phyloP scores from a whole-genome alignment of 2,113 vertebrate species.

The Agapornis roseicollis region DNA sequence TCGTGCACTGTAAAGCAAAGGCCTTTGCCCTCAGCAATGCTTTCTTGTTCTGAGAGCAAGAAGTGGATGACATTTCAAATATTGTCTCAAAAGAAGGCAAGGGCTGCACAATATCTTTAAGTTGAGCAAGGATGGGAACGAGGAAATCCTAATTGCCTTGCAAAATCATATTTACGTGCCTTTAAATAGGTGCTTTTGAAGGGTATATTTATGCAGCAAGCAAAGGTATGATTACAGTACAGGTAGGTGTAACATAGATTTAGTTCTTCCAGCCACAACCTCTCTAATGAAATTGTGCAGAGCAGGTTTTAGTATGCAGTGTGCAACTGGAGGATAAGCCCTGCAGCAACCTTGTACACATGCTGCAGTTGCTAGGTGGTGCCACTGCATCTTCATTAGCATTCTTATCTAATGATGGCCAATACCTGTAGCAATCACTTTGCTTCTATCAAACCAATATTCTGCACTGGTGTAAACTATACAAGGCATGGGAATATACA shows the following conservation, averaged over 20 bases:
- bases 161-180: not conserved
- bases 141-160: not conserved
- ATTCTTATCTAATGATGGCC: not conserved
- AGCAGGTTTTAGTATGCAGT: not conserved
- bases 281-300: not conserved
- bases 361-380: not conserved
- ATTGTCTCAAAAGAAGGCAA: not conserved
- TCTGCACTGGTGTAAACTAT: not conserved
- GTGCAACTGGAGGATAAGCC: not conserved
- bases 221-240: not conserved
- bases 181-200: not conserved
- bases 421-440: not conserved
- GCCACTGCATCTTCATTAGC: constrained; percentile 3
- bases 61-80: constrained; percentile 1
- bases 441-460: not conserved
- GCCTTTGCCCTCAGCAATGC: constrained; percentile 23
- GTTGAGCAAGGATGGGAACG: not conserved
- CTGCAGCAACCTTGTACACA: not conserved
- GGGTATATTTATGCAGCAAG: not conserved
- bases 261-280: not conserved
- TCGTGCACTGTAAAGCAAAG: not conserved
- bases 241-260: not conserved
- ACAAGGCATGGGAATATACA: not conserved
- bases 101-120: not conserved
- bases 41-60: constrained; percentile 18